Base-by-base conservation (phyloP, 2,113 vertebrate genomes). In the Leucosticte australis region DNA sequence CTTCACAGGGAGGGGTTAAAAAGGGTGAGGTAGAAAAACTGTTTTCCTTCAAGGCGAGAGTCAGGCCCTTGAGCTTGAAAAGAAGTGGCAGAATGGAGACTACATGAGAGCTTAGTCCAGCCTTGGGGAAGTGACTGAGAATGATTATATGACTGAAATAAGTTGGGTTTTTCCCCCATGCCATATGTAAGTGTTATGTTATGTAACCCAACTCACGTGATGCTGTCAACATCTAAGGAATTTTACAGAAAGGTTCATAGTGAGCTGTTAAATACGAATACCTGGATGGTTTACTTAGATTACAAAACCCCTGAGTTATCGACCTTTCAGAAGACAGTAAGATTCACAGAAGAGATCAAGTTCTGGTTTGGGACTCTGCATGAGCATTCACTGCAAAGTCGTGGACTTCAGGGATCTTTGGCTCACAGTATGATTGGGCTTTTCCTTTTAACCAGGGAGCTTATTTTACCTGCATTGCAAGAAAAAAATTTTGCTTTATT, bases 91-190 rank as follows among this genome's bases (percentile, higher is more conserved):
- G 65, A 62, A 74, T 23, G 5, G 46, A 83, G 37, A 70, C 30
- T 35, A 15, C 9, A 4, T 47, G 37, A 70, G 30, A 82, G 7
- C 7, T 78, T 63, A 55, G 53, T 39, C 52, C 35, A 71, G 4
- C 13, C n/a, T 35, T 47, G n/a, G 52, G 28, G 46, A 31, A 18
- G 14, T 75, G n/a, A 35, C 56, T 60, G 20, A 39, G 50, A 60
- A 60, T 4, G 2, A 33, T 42, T 39, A 11, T 37, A 30, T 67
- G 31, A 44, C 31, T 4, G 4, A 62, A 62, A 49, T 35, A 2
- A 33, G 1, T 52, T 52, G 33, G 4, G 5, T 1, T n/a, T 52
- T 59, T 53, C 60, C 5, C 33, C 9, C 4, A 37, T 2, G 1
- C 7, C 24, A 7, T 3, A 1, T 49, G 4, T 27, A 59, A 49